Base-by-base conservation (phyloP, 2,888 invertebrate species). In the Cyaniris semiargus region DNA sequence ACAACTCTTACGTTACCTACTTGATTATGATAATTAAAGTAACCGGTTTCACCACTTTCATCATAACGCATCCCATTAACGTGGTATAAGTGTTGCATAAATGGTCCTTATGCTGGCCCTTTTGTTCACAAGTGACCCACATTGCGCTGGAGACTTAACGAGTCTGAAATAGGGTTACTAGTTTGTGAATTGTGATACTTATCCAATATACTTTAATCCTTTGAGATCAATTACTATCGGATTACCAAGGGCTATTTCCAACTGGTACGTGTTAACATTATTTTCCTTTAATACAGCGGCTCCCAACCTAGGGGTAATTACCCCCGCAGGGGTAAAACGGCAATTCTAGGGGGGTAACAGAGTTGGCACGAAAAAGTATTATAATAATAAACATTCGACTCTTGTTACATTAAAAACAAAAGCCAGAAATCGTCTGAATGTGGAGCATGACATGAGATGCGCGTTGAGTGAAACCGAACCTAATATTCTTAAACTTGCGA, bases 51-150 rank as follows among this genome's bases (percentile, higher is more conserved):
- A 23, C 44, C 15, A 15, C 48, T 72, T 48, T 48, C 72, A 23
- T 72, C 44, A 27, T 74, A 15, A 74, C 38, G 23, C 72, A 27
- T 66, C 66, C 27, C 15, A 66, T 18, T 74, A 48, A 23, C 48
- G 74, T 48, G 74, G n/a, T 27, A 23, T 66, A 66, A 66, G 66
- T 66, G 31, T 53, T 23, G 38, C 38, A 38, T 71, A 48, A 72
- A 31, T 70, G 34, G 82, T 87, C 86, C 87, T 88, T 83, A 87
- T 86, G 85, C 83, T 85, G 87, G 88, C 89, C 89, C 84, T 85
- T 86, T 87, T 85, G 83, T 86, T 87, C 83, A 84, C 88, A 87
- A 83, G 83, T 92, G 92, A 91, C 92, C 92, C 87, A 92, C 85
- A 90, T 92, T 82, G 81, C 82, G 81, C 83, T 85, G 81, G 80